Base-by-base conservation (phyloP, 2,113 vertebrate genomes). In the Ailurus styani region DNA sequence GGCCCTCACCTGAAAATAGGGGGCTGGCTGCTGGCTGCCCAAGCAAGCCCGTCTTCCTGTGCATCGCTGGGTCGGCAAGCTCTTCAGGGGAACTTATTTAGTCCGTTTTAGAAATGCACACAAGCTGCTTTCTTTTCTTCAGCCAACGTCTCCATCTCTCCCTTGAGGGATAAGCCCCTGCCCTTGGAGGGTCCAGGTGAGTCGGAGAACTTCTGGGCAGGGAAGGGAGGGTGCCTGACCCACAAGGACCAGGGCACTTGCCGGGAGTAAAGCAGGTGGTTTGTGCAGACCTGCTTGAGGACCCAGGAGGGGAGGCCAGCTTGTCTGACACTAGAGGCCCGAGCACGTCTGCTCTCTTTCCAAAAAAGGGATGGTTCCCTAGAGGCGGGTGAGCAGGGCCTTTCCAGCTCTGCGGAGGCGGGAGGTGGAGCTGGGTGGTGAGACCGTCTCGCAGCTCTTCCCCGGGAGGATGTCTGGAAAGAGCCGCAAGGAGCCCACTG, bases 371-470 rank as follows among this genome's bases (percentile, higher is more conserved):
- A 70, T 34, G 34, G 11, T 66, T 50, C 40, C 0, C 62, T 20
- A 8, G n/a, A 34, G 47, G 34, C 2, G 6, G 64, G 31, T 3
- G 29, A 45, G 64, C 78, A 14, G 20, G 5, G 37, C 2, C 55
- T 66, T 66, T 12, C 7, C 0, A 27, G 55, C 8, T 31, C 17
- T 6, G 17, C 1, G 2, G n/a, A 5, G 55, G 23, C 3, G 0
- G 13, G 25, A 40, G 42, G 6, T 13, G 70, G 37, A 34, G 18
- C 60, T 12, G 2, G 7, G 2, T 0, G 0, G 21, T 1, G 29
- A 57, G 66, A 42, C 23, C 21, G 34, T 21, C 25, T 25, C 1
- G 20, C 4, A 0, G 62, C 62, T 64, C 11, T 55, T 55, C 60
- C 60, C 1, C 2, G n/a, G 31, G 31, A 18, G 4, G 2, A 5